These are phyloP conservation scores for Caenorhabditis remanei DNA, from an alignment of 1,140 invertebrate species.

Conservation along the genomic window DNA sequence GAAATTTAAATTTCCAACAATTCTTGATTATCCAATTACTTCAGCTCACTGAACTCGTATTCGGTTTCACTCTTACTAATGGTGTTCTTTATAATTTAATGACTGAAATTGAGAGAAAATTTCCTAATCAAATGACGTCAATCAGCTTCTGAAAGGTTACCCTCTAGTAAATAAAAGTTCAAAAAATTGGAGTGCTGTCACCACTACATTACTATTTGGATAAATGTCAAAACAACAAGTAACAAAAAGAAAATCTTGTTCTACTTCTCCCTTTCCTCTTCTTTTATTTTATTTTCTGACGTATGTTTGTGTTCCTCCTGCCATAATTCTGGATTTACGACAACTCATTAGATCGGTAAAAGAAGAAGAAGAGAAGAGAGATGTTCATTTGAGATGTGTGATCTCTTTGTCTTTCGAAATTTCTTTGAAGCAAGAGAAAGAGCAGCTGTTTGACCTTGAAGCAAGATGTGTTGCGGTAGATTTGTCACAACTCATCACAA, in stretches of 20 bases:
- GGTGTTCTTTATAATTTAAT: too few species aligned
- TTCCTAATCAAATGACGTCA: too few species aligned
- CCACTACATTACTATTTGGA: too few species aligned
- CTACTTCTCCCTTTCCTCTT: background rate
- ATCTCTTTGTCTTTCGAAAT: background rate
- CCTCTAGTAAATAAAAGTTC: background rate
- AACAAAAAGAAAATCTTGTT: background rate
- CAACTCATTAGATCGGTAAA: slow-evolving; percentile 30
- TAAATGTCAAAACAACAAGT: too few species aligned
- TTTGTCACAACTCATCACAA: background rate
- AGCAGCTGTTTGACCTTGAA: slow-evolving; percentile 11
- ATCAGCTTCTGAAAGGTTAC: too few species aligned
- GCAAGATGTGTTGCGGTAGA: background rate
- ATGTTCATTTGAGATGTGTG: slow-evolving; percentile 7
- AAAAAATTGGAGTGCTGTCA: background rate
- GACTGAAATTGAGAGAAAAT: too few species aligned
- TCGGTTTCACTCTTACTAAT: too few species aligned
- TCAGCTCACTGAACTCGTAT: too few species aligned
- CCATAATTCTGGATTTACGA: slow-evolving; percentile 23
- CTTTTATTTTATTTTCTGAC: background rate
- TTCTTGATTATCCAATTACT: too few species aligned
- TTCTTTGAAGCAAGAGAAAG: background rate
- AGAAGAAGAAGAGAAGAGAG: background rate
- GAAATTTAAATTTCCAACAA: too few species aligned
- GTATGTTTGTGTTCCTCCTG: slow-evolving; percentile 22